Conservation (phyloP, 2,113 vertebrate species). For the Reinhardtius hippoglossoides region DNA sequence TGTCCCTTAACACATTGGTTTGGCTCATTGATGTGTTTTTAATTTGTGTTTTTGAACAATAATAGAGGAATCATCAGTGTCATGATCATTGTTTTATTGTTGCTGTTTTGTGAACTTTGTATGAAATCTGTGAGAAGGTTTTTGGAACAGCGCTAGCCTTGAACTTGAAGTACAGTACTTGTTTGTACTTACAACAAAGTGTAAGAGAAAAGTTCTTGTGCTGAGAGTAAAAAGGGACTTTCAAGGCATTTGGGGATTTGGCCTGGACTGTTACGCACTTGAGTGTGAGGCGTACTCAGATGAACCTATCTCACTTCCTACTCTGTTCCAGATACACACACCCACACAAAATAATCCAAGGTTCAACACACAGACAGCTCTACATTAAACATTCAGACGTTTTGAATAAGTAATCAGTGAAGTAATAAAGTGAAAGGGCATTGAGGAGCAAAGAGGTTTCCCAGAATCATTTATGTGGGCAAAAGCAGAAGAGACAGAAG, state of each 20-base stretch:
- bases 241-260: constrained; percentile 4
- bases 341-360: background rate
- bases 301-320: constrained; percentile 5
- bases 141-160: background rate
- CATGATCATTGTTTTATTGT: no score
- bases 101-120: no score
- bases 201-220: background rate
- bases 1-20: background rate
- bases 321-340: constrained; percentile 10
- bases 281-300: constrained; percentile 32
- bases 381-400: constrained; percentile 45
- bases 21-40: background rate
- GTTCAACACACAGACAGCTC: constrained; percentile 2
- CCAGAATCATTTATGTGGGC: constrained; percentile 7
- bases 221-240: constrained; percentile 1
- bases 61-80: no score
- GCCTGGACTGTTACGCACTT: background rate
- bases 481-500: constrained; percentile 18
- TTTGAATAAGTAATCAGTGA: constrained; percentile 51
- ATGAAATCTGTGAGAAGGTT: background rate
- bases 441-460: constrained; percentile 14
- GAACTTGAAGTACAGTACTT: background rate
- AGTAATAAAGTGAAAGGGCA: constrained; percentile 40
- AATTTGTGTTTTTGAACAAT: background rate
- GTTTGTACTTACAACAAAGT: background rate